Evolutionary conservation across 2,113 vertebrate genomes (phyloP), one percentile per base, ranked within the genome.

Genomic region (Beaufortia kweichowensis): DNA sequence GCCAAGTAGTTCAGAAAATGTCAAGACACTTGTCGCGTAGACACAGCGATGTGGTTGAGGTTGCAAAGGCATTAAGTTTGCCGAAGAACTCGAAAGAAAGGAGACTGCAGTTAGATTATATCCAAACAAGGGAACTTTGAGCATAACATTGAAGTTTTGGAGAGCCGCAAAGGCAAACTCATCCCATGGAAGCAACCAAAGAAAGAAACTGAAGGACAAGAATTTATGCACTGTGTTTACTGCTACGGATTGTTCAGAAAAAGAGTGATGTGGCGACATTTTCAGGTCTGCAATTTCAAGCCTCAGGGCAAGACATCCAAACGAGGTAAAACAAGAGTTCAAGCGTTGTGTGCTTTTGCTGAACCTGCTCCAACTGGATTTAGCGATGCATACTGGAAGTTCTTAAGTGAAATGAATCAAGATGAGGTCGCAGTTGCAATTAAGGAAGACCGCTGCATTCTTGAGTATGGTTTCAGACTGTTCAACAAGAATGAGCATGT

Each of bases 311-410:
- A 62, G 1, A 8, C 28, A 9, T 33, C 56, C 14, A 81, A 77
- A 72, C 50, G 24, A 21, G 79, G 67, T 29, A 81, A 67, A 67
- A 59, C 46, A 19, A 77, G 79, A 39, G 61, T 78, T 28, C 75
- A 78, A 33, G 66, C 79, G 31, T 46, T 73, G 31, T 81, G 75
- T 61, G 61, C 75, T 9, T 81, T 78, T 66, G 35, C 60, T 53
- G 67, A 77, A 72, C 75, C 75, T 73, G 68, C 53, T 55, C 68
- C 75, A 26, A 19, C 15, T 72, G 75, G 59, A 43, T 53, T 66
- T 73, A 60, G 31, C 2, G 19, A 55, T n/a, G 8, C 46, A 19
- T 65, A 73, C 24, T 81, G 68, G 75, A 72, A 77, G 41, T 57
- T 77, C 23, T 8, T 78, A 48, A 74, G 28, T 28, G 21, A n/a